phyloP scores from a whole-genome alignment of 35 echinoderm and acorn worm genomes.

The Lytechinus variegatus region DNA sequence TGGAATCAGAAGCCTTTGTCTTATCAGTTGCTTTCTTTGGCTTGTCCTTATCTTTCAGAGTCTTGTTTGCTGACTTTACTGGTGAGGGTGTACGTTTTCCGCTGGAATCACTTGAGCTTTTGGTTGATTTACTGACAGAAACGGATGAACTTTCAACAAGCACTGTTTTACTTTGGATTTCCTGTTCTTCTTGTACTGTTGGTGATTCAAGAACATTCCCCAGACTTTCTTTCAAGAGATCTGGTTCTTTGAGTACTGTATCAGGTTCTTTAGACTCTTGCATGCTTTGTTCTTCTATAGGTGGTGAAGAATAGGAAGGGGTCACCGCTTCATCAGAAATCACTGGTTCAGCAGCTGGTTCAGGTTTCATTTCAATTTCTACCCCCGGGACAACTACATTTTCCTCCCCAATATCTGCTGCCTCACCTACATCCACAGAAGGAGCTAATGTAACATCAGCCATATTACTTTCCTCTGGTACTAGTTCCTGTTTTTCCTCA shows the following conservation, averaged over 20 bases:
- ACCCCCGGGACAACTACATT: constrained; percentile 30
- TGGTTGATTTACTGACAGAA: background rate
- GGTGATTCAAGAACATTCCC: background rate
- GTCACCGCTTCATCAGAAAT: background rate
- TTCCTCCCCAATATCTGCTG: background rate
- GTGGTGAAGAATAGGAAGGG: background rate
- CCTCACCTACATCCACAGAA: background rate
- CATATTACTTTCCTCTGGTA: background rate
- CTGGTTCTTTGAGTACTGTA: background rate
- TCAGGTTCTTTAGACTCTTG: constrained; percentile 16
- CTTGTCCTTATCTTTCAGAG: constrained; percentile 32
- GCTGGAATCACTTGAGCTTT: constrained; percentile 44
- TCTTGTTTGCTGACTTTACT: constrained; percentile 20
- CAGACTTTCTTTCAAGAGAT: background rate
- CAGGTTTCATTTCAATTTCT: constrained; percentile 39
- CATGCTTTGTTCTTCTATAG: background rate
- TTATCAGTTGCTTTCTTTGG: constrained; percentile 47
- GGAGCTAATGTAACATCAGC: background rate
- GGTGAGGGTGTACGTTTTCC: background rate
- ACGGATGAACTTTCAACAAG: background rate
- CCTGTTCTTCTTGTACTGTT: constrained; percentile 15
- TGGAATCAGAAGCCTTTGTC: constrained; percentile 28
- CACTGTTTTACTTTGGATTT: constrained; percentile 40
- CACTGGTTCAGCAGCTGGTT: constrained; percentile 51
- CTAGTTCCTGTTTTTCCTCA: background rate